Conservation (phyloP, 2,113 vertebrate species). For the Regulus satrapa region DNA sequence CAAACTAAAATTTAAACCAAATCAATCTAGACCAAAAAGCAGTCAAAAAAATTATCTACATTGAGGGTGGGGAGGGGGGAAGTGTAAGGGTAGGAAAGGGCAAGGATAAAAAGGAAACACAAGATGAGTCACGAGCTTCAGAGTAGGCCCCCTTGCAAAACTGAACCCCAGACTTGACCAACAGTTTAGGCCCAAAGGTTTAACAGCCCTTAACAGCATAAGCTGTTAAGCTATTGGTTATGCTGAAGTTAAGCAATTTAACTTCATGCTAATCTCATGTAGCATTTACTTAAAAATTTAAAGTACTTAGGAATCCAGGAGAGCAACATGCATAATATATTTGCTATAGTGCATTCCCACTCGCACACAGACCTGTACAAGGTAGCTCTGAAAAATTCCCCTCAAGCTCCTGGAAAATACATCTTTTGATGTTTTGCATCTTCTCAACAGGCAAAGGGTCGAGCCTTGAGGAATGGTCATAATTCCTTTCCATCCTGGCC, state of each 20-base stretch:
- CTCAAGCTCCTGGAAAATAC: rapidly evolving
- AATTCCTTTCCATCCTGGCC: background rate
- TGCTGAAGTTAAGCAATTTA: background rate
- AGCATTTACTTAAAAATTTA: background rate
- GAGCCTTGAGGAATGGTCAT: background rate
- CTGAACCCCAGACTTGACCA: background rate
- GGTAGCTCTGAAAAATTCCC: background rate
- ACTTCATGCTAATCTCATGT: background rate
- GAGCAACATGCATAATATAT: rapidly evolving
- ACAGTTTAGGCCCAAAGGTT: background rate
- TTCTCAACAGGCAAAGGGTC: background rate
- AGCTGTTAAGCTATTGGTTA: background rate
- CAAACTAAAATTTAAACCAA: background rate
- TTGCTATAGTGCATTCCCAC: background rate
- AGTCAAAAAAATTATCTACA: background rate
- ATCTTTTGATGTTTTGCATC: background rate
- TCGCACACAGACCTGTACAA: background rate
- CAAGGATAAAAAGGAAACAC: background rate
- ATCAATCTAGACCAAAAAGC: background rate
- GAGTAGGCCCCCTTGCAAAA: background rate
- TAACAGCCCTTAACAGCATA: background rate
- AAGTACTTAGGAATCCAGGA: background rate
- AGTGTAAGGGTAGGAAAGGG: background rate
- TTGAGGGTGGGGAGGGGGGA: background rate
- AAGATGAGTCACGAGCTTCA: background rate